Percentiles rank a stretch among this genome's conserved stretches.
These are phyloP conservation scores for Styela clava DNA, from an alignment of 23 tunicate genomes.

Conservation along the genomic window DNA sequence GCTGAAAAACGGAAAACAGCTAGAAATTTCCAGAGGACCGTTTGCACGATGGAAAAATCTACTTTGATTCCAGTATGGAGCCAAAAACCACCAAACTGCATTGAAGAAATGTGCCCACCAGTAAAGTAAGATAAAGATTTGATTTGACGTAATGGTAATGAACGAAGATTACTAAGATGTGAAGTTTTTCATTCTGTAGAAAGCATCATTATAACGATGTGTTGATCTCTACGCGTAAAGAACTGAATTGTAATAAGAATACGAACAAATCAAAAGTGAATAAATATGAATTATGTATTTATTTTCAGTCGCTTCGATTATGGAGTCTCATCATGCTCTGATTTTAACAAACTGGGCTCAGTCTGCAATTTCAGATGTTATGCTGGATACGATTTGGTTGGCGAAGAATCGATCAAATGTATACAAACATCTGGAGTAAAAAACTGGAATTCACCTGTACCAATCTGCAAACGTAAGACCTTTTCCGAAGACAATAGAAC, in stretches of 20 bases:
- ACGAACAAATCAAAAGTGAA: background rate
- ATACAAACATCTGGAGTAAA: constrained; percentile 4
- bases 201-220: no score
- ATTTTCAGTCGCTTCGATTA: background rate
- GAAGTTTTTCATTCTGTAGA: no score
- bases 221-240: no score
- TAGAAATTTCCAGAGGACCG: constrained; percentile 12
- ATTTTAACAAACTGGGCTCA: constrained; percentile 17
- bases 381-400: constrained; percentile 14
- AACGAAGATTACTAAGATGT: no score
- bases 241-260: no score
- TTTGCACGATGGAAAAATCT: constrained; percentile 18
- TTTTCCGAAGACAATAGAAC: background rate
- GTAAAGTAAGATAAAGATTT: constrained; percentile 16
- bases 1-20: constrained; percentile 5
- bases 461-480: constrained; percentile 12
- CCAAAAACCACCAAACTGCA: constrained; percentile 18
- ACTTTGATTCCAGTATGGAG: constrained; percentile 4
- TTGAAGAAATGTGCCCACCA: constrained; percentile 25
- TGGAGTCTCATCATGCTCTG: constrained; percentile 6
- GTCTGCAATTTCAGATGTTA: constrained; percentile 12
- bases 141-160: no score
- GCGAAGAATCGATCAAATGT: background rate
- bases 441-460: constrained; percentile 11
- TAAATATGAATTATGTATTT: background rate